These are phyloP conservation scores for Dasypogon diadema DNA, from an alignment of 2,888 invertebrate genomes.

Conservation along the genomic window DNA sequence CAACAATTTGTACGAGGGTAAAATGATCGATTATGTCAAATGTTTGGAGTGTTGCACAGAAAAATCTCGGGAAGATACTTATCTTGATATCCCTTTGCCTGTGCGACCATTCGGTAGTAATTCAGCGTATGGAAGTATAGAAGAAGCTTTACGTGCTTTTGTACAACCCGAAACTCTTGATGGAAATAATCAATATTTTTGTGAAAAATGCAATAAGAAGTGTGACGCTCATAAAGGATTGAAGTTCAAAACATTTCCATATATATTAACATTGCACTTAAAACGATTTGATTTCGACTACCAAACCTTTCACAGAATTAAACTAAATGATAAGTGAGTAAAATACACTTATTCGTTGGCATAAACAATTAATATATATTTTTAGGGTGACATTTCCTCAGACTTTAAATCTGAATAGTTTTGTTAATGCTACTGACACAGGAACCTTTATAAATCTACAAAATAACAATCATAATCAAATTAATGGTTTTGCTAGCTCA, in stretches of 20 bases:
- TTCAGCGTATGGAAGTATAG: constrained; percentile 82
- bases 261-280: constrained; percentile 86
- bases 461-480: constrained; percentile 60
- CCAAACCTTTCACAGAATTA: constrained; percentile 84
- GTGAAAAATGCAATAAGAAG: constrained; percentile 87
- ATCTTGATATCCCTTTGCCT: constrained; percentile 87
- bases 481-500: constrained; percentile 60
- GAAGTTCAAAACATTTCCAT: constrained; percentile 87
- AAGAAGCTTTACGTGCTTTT: constrained; percentile 86
- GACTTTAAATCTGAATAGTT: constrained; percentile 81
- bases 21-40: constrained; percentile 90
- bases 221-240: constrained; percentile 92
- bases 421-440: constrained; percentile 70
- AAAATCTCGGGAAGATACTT: constrained; percentile 84
- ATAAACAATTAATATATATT: too few relatives aligned
- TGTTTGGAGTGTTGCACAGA: constrained; percentile 87
- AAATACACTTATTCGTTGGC: too few relatives aligned
- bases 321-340: constrained; percentile 84
- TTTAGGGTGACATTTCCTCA: constrained; percentile 85
- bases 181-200: constrained; percentile 87
- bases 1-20: constrained; percentile 80
- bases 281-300: constrained; percentile 93
- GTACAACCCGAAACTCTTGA: constrained; percentile 86
- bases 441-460: constrained; percentile 57
- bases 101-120: constrained; percentile 85